Conservation (phyloP, 2,888 invertebrate genomes). For the Drosophila mayaguana region DNA sequence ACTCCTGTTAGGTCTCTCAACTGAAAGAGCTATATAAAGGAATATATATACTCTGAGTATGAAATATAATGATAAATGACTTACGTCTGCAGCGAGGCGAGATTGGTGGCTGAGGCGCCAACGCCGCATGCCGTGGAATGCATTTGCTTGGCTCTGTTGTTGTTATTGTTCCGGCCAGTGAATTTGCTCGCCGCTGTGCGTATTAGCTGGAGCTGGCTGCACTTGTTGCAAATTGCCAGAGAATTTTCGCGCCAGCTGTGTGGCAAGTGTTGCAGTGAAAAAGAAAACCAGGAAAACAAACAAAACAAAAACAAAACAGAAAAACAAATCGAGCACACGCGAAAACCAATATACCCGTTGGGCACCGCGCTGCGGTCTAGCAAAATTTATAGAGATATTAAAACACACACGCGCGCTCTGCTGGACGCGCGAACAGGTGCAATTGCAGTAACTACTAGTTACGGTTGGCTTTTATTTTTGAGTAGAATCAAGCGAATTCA, state of each 20-base stretch:
- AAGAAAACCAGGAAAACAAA: constrained; percentile 3
- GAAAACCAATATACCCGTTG: background rate
- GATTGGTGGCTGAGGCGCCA: constrained; percentile 75
- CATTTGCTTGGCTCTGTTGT: constrained; percentile 67
- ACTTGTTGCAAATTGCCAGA: constrained; percentile 38
- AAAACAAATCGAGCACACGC: background rate
- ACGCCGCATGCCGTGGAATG: constrained; percentile 83
- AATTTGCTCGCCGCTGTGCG: constrained; percentile 11
- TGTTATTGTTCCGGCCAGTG: constrained; percentile 42
- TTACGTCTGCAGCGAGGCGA: constrained; percentile 73
- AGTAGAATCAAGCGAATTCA: constrained; percentile 39
- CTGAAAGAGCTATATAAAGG: too few species aligned
- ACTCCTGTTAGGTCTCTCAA: too few species aligned
- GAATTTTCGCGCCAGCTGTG: constrained; percentile 34
- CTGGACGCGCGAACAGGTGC: background rate
- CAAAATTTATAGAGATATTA: background rate
- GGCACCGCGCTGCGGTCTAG: background rate
- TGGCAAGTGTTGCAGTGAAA: constrained; percentile 29
- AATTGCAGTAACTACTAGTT: constrained; percentile 4
- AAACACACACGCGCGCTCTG: background rate
- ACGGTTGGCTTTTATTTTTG: background rate
- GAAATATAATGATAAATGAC: constrained; percentile 37
- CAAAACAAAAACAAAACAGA: constrained; percentile 3
- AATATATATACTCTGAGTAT: too few species aligned
- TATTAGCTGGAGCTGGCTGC: constrained; percentile 8